phyloP scores from a whole-genome alignment of 2,113 vertebrate genomes.

The Oostethus manadensis region DNA sequence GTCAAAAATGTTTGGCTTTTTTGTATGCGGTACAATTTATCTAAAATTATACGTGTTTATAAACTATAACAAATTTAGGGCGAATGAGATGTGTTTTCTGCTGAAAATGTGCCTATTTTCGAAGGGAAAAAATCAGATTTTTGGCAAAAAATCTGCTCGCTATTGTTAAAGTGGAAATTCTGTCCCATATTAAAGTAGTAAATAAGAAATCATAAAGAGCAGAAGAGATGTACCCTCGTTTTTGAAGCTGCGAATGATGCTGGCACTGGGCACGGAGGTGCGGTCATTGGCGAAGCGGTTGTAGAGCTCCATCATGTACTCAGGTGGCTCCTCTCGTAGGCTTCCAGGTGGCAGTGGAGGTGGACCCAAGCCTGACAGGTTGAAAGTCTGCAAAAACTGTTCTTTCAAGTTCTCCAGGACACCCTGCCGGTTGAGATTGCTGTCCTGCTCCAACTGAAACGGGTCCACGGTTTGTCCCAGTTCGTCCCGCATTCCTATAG shows the following conservation, averaged over 20 bases:
- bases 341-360: conserved; percentile 60
- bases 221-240: conserved; percentile 82
- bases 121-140: no score
- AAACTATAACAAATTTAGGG: no score
- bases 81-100: no score
- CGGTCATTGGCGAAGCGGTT: conserved; percentile 91
- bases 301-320: conserved; percentile 98
- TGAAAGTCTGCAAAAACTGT: conserved; percentile 86
- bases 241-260: conserved; percentile 95
- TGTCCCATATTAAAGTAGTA: no score
- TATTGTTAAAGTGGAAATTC: no score
- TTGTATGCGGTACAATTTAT: no score
- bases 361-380: conserved; percentile 79
- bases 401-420: conserved; percentile 85
- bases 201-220: neutral
- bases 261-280: conserved; percentile 86
- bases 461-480: conserved; percentile 81
- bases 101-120: no score
- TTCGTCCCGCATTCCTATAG: conserved; percentile 76
- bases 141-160: no score
- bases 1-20: no score
- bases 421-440: conserved; percentile 77
- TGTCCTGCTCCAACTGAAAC: conserved; percentile 80
- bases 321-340: conserved; percentile 83
- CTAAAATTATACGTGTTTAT: no score